Conservation (phyloP, 2,888 invertebrate species). For the Acrobasis consociella region DNA sequence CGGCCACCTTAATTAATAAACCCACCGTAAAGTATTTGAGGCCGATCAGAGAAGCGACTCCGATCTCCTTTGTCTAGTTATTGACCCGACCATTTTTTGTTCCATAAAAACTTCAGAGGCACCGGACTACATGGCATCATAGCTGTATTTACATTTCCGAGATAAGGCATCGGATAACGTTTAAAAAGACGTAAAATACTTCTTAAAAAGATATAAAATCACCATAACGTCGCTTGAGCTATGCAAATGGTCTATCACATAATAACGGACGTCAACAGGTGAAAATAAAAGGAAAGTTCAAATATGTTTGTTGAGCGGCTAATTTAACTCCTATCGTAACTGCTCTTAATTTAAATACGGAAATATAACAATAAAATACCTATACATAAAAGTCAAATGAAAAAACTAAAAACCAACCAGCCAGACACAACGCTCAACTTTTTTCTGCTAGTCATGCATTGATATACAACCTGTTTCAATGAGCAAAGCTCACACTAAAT, state of each 20-base stretch:
- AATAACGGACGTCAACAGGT: constrained; percentile 34
- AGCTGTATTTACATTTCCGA: constrained; percentile 37
- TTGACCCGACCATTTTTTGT: constrained; percentile 61
- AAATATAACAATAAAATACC: not conserved
- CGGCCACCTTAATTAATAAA: constrained; percentile 82
- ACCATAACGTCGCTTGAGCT: constrained; percentile 40
- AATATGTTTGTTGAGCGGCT: constrained; percentile 22
- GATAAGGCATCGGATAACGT: constrained; percentile 41
- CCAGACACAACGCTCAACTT: not conserved
- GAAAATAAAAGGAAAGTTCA: constrained; percentile 42
- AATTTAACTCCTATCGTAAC: constrained; percentile 19
- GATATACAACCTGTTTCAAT: constrained; percentile 7
- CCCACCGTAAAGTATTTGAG: constrained; percentile 82
- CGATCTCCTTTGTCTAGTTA: constrained; percentile 81
- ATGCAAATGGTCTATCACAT: constrained; percentile 43
- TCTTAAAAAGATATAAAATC: constrained; percentile 42
- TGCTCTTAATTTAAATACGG: constrained; percentile 6
- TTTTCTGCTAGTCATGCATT: constrained; percentile 3
- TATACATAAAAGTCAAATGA: too few relatives aligned
- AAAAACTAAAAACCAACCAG: not conserved
- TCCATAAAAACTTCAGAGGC: constrained; percentile 1
- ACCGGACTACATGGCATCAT: constrained; percentile 23
- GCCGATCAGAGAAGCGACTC: constrained; percentile 77
- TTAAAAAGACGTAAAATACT: constrained; percentile 40
- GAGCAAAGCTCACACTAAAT: constrained; percentile 26